A percentile compares a stretch with the other conserved stretches of the same genome.
phyloP scores from a whole-genome alignment of 2,888 invertebrate species.

The Cataglyphis albicans region DNA sequence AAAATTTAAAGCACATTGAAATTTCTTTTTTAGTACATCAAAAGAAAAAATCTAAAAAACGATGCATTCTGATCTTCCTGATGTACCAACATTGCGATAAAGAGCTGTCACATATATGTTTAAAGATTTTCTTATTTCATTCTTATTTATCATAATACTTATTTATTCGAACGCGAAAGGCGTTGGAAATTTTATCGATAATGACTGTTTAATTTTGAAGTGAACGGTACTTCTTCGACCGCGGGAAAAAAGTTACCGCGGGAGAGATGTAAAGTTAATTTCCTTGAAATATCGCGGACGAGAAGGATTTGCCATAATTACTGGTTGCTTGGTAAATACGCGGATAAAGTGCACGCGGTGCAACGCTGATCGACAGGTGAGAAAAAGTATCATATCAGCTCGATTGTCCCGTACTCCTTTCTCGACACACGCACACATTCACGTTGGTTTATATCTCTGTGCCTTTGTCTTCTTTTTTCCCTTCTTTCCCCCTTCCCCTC shows the following conservation, averaged over 20 bases:
- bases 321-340: slow-evolving; percentile 53
- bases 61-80: background rate
- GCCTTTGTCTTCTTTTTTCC: background rate
- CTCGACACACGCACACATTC: slow-evolving; percentile 21
- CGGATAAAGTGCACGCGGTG: slow-evolving; percentile 46
- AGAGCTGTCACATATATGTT: background rate
- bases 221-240: slow-evolving; percentile 41
- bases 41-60: background rate
- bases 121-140: background rate
- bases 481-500: background rate
- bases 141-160: too few relatives aligned
- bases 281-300: slow-evolving; percentile 50
- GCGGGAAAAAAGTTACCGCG: slow-evolving; percentile 43
- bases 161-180: background rate
- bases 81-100: background rate
- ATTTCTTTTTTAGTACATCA: background rate
- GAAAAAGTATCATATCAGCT: slow-evolving; percentile 30
- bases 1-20: background rate
- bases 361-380: slow-evolving; percentile 50
- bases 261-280: slow-evolving; percentile 53
- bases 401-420: slow-evolving; percentile 46
- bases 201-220: slow-evolving; percentile 32
- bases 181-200: background rate
- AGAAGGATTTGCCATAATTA: slow-evolving; percentile 53
- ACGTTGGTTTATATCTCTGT: background rate